phyloP scores from a whole-genome alignment of 1,140 invertebrate genomes.

The Eupristina koningsbergeri region DNA sequence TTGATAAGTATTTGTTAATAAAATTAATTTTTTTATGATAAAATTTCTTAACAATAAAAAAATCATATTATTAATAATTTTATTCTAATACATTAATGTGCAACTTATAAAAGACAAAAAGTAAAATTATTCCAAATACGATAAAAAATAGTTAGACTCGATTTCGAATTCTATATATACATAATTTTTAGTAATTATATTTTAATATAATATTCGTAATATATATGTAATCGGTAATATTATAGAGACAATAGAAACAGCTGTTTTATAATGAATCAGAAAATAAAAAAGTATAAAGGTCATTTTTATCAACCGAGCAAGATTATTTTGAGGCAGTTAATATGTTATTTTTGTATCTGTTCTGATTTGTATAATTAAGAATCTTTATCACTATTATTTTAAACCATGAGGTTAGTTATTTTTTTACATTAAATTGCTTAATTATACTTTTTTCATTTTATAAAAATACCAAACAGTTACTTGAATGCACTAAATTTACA shows the following conservation, averaged over 20 bases:
- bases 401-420: background rate
- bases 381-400: slow-evolving; percentile 3
- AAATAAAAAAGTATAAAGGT: background rate
- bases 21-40: too few relatives aligned
- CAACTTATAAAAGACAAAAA: too few relatives aligned
- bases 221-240: too few relatives aligned
- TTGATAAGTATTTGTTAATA: too few relatives aligned
- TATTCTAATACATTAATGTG: too few relatives aligned
- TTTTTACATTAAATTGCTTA: background rate
- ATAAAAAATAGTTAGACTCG: too few relatives aligned
- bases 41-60: too few relatives aligned
- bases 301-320: background rate
- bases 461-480: background rate
- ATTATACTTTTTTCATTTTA: background rate
- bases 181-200: too few relatives aligned
- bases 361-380: slow-evolving; percentile 14
- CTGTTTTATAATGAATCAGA: background rate
- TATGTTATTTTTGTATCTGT: background rate
- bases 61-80: too few relatives aligned
- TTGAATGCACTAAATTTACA: background rate
- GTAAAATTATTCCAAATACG: too few relatives aligned
- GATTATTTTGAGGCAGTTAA: background rate
- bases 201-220: too few relatives aligned
- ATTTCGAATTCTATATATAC: background rate
- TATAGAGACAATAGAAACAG: background rate